Evolutionary conservation across 1,140 invertebrate genomes (phyloP).

Genomic region (Chrysomallon squamiferum): DNA sequence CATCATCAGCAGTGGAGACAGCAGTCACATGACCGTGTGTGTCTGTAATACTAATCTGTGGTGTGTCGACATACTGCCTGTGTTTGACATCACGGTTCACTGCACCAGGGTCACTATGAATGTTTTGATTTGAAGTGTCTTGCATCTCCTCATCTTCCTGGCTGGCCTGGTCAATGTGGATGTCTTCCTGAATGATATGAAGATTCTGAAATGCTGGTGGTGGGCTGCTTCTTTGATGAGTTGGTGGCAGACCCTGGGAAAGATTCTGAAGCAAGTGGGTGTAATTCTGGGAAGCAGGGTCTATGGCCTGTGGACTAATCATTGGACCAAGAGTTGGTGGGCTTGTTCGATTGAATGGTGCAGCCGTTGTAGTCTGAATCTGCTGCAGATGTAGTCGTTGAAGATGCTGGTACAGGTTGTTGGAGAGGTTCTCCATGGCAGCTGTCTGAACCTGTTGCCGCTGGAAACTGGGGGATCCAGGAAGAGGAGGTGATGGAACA

Average conservation of each 20-base stretch:
- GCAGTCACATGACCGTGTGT: conserved; percentile 73
- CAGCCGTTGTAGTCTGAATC: conserved; percentile 28
- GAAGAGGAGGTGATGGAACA: conserved; percentile 47
- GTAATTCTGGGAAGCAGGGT: conserved; percentile 22
- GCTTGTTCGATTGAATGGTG: conserved; percentile 16
- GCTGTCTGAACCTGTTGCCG: conserved; percentile 21
- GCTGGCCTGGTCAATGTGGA: conserved; percentile 26
- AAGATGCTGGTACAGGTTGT: conserved; percentile 61
- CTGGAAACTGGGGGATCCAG: conserved; percentile 57
- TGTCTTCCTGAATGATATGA: conserved; percentile 83
- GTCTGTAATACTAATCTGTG: conserved; percentile 90
- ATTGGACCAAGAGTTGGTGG: conserved; percentile 25
- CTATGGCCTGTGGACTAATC: conserved; percentile 11
- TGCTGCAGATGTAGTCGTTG: conserved; percentile 65
- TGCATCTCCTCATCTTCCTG: conserved; percentile 26
- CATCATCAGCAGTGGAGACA: conserved; percentile 77
- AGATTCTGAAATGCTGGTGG: conserved; percentile 70
- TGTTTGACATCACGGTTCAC: conserved; percentile 10
- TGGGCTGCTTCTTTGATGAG: conserved; percentile 42
- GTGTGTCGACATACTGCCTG: conserved; percentile 61
- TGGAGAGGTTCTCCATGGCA: conserved; percentile 27
- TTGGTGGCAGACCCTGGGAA: conserved; percentile 21
- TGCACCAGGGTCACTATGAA: conserved; percentile 13
- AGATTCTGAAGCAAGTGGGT: conserved; percentile 40
- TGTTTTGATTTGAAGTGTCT: conserved; percentile 58